These are phyloP conservation scores for Metaphire vulgaris DNA, from an alignment of 1,140 invertebrate species.

Conservation along the genomic window DNA sequence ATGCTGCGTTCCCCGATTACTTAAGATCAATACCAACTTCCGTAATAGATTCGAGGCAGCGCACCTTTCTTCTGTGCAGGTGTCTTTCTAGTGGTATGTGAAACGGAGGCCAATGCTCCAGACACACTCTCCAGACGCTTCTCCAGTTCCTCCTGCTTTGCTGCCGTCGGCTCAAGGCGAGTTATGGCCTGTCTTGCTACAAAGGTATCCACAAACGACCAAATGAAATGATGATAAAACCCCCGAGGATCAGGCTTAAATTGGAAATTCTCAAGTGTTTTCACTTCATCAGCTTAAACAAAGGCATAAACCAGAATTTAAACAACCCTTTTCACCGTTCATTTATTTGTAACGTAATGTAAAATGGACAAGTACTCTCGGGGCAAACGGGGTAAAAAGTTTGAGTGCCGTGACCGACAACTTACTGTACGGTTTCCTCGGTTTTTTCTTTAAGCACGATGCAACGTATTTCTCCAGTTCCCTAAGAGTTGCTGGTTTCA, in stretches of 20 bases:
- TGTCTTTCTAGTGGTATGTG: not conserved
- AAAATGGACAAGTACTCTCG: no score
- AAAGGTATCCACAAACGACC: no score
- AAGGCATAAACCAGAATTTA: slow-evolving; percentile 58
- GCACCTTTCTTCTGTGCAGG: not conserved
- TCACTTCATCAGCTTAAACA: slow-evolving; percentile 59
- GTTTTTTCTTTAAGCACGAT: slow-evolving; percentile 90
- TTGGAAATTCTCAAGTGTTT: no score
- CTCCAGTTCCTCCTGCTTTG: slow-evolving; percentile 91
- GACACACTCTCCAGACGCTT: slow-evolving; percentile 86
- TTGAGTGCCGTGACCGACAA: no score
- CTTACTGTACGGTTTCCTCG: slow-evolving; percentile 29
- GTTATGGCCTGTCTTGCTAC: not conserved
- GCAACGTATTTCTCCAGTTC: slow-evolving; percentile 97
- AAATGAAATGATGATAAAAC: no score
- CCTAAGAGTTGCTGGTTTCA: slow-evolving; percentile 94
- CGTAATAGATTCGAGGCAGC: not conserved
- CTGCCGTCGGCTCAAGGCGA: slow-evolving; percentile 67
- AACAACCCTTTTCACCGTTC: no score
- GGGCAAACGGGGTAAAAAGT: no score
- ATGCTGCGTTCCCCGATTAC: not conserved
- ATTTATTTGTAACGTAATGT: no score
- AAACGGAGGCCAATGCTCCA: slow-evolving; percentile 50
- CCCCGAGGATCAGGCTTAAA: no score
- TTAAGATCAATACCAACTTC: not conserved